Evolutionary conservation across 2,113 vertebrate species (phyloP), one percentile per base, ranked within the genome.

Genomic region (Empidonax alnorum): DNA sequence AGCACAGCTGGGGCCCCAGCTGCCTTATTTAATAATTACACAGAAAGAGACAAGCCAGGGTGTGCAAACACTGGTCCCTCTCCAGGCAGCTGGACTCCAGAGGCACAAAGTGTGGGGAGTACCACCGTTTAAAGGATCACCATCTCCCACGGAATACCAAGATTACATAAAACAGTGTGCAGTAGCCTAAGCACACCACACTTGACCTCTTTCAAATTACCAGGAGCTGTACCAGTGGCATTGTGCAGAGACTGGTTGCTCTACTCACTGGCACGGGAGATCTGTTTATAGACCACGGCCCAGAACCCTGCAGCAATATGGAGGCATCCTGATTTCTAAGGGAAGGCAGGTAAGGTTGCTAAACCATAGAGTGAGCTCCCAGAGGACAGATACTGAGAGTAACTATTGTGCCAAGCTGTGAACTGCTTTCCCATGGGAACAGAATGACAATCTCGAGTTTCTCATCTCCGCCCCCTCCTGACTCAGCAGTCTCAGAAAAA

Each of bases 401-500:
- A 95, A 65, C 9, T 58, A 18, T 4, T 17, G 20, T 87, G 84
- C 66, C n/a, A 94, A 63, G 31, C 18, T 46, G 44, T 3, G 3
- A 87, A 67, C 27, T 69, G 55, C 53, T 84, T 91, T 83, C 84
- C 81, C 74, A 50, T 76, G 67, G 27, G 84, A 91, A 71, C 58
- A 78, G 20, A 72, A 65, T 20, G 77, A 87, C 74, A 89, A 9
- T 9, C 5, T 62, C 22, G 37, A 10, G 0, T 44, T 93, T 69
- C 75, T 88, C 78, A 85, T 79, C 63, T 73, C 84, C 71, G 75
- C 39, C 63, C 53, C 24, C 87, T 93, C 68, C 91, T 94, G 90
- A 96, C 67, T 93, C 78, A 94, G 89, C 84, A 82, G 46, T 47
- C 21, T 2, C 62, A 89, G 58, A 82, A 87, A 80, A 47, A 77